Base-by-base conservation (phyloP, 2,113 vertebrate species). In the Chaetodon auriga region DNA sequence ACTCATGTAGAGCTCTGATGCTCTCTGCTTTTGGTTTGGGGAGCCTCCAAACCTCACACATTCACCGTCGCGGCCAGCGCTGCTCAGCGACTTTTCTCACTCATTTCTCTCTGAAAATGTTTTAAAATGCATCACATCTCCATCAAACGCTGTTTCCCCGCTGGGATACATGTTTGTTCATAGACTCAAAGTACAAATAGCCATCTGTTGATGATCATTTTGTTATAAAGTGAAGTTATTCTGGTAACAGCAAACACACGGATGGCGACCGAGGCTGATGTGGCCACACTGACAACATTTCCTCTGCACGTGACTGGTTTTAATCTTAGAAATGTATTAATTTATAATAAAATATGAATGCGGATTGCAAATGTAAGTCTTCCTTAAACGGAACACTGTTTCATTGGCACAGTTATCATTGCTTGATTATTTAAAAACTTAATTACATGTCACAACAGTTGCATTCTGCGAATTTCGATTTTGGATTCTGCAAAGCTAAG, bases 71-170 rank as follows among this genome's bases (percentile, higher is more conserved):
- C 21, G 45, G 4, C 4, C 58, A 13, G 19, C n/a, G 2, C n/a
- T 51, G 5, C 21, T 70, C 73, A 0, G 21, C 18, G 7, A 3
- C 36, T 85, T 87, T 74, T 41, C 68, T 15, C n/a, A 6, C 54
- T 78, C 10, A 36, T 80, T 81, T 41, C 35, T 48, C 65, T 15
- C 16, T 5, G n/a, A 70, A 78, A 82, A 78, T 21, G 15, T 15
- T 21, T 41, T 8, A 3, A 82, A 30, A 62, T 13, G 2, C 11
- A 4, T 0, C 60, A 11, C 2, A 72, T 12, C 46, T 21, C 2
- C 21, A 15, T 57, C 25, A 7, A 16, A 58, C 30, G 25, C 3
- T 1, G 25, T 35, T 58, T 58, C 15, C 5, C 18, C n/a, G 46
- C 12, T 55, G 14, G 1, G 2, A 7, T 6, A 7, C 23, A 5